These are phyloP conservation scores for Peromyscus aztecus DNA, from an alignment of 2,797 vertebrate genomes.

Conservation along the genomic window DNA sequence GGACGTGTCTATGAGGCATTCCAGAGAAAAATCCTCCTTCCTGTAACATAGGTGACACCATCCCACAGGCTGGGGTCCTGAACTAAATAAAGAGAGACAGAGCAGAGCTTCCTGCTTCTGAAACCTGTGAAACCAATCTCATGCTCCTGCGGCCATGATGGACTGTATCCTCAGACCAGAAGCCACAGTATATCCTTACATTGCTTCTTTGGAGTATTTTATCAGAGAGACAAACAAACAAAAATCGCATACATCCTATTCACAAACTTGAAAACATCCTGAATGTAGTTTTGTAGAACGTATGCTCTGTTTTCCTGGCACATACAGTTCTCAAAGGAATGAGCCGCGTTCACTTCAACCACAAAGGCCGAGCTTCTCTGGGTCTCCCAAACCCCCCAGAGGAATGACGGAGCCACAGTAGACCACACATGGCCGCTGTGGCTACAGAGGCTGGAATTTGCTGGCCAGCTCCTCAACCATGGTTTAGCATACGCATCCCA, in stretches of 20 bases:
- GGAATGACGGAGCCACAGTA: neutral
- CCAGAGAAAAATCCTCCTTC: neutral
- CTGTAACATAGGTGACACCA: neutral
- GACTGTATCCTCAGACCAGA: neutral
- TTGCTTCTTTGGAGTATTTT: neutral
- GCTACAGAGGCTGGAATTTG: neutral
- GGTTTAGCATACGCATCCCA: neutral
- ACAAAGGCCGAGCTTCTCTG: conserved; percentile 23
- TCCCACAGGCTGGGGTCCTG: neutral
- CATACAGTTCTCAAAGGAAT: neutral
- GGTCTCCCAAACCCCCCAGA: neutral
- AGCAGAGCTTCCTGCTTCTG: neutral
- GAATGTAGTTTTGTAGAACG: neutral
- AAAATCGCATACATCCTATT: neutral
- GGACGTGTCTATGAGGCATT: neutral
- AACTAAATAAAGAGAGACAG: neutral
- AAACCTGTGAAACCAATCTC: neutral
- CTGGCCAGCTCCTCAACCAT: neutral
- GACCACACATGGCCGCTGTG: neutral
- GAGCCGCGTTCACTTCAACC: neutral
- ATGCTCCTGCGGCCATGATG: neutral
- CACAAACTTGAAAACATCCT: neutral
- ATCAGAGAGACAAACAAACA: neutral
- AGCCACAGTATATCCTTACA: too few species aligned
- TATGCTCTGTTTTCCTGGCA: neutral